These are phyloP conservation scores for Triplophysa tibetana DNA, from an alignment of 2,113 vertebrate species.

Conservation along the genomic window DNA sequence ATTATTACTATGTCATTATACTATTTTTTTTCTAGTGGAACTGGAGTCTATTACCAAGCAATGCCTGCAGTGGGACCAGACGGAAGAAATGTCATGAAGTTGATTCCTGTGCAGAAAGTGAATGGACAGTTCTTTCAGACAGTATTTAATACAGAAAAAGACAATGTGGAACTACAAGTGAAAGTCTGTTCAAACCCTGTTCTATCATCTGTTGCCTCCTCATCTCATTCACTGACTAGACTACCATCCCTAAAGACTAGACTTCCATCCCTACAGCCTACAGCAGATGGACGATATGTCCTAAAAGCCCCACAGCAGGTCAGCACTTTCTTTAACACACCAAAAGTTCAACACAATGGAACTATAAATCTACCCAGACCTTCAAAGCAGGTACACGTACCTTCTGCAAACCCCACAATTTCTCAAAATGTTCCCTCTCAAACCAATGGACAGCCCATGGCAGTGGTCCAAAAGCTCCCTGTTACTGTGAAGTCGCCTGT, in stretches of 20 bases:
- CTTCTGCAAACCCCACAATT: conserved; percentile 57
- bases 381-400: conserved; percentile 57
- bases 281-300: conserved; percentile 68
- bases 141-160: conserved; percentile 58
- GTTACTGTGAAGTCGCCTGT: conserved; percentile 64
- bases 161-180: conserved; percentile 44
- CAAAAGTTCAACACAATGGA: conserved; percentile 60
- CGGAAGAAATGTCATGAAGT: conserved; percentile 87
- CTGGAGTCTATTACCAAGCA: conserved; percentile 84
- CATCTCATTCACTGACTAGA: conserved; percentile 60
- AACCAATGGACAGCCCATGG: conserved; percentile 57
- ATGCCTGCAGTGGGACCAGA: conserved; percentile 81
- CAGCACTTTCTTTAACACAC: conserved; percentile 49
- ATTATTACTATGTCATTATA: neutral
- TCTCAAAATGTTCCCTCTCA: conserved; percentile 62
- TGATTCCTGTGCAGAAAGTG: conserved; percentile 83
- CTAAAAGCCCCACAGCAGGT: conserved; percentile 67
- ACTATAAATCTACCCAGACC: conserved; percentile 50
- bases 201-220: conserved; percentile 62
- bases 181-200: conserved; percentile 57
- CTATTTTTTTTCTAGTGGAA: conserved; percentile 71
- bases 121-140: conserved; percentile 74
- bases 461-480: conserved; percentile 64
- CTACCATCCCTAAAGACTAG: conserved; percentile 65
- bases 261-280: conserved; percentile 66